Percentiles rank a stretch among this genome's conserved stretches.
These are phyloP conservation scores for Spondyliosoma cantharus DNA, from an alignment of 2,797 vertebrate genomes.

Conservation along the genomic window DNA sequence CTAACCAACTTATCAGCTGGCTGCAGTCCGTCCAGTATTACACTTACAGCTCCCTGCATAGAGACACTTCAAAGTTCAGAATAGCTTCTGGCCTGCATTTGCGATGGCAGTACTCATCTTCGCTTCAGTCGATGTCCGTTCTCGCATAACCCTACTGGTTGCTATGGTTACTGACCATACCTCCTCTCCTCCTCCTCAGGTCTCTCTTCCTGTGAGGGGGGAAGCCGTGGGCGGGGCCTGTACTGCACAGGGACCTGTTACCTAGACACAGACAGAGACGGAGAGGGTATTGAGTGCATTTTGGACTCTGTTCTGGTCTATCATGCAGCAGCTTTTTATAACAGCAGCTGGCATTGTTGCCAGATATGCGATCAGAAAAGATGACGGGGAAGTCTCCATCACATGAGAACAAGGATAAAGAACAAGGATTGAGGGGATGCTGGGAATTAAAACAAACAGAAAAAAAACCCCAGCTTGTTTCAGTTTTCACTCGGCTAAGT, in stretches of 20 bases:
- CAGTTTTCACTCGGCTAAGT: slow-evolving; percentile 34
- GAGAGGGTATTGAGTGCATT: neutral
- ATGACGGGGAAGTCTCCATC: slow-evolving; percentile 29
- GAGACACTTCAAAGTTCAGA: slow-evolving; percentile 56
- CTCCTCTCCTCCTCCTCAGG: slow-evolving; percentile 45
- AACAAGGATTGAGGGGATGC: no score
- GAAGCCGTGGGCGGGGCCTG: slow-evolving; percentile 18
- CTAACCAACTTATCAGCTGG: slow-evolving; percentile 16
- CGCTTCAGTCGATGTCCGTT: slow-evolving; percentile 39
- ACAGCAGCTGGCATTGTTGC: neutral
- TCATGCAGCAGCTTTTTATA: slow-evolving; percentile 25
- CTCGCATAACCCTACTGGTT: slow-evolving; percentile 51
- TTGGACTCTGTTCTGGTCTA: slow-evolving; percentile 15
- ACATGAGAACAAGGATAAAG: neutral
- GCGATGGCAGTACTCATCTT: slow-evolving; percentile 49
- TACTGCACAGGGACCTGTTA: slow-evolving; percentile 25
- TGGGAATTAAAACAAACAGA: slow-evolving; percentile 24
- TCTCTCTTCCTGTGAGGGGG: slow-evolving; percentile 32
- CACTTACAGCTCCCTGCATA: slow-evolving; percentile 6
- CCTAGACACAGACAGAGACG: neutral
- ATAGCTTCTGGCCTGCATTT: slow-evolving; percentile 26
- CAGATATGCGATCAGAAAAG: slow-evolving; percentile 17
- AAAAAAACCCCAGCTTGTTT: slow-evolving; percentile 38
- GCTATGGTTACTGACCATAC: slow-evolving; percentile 65
- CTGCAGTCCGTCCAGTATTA: slow-evolving; percentile 1